phyloP scores from a whole-genome alignment of 2,113 vertebrate genomes.

The Coreoperca whiteheadi region DNA sequence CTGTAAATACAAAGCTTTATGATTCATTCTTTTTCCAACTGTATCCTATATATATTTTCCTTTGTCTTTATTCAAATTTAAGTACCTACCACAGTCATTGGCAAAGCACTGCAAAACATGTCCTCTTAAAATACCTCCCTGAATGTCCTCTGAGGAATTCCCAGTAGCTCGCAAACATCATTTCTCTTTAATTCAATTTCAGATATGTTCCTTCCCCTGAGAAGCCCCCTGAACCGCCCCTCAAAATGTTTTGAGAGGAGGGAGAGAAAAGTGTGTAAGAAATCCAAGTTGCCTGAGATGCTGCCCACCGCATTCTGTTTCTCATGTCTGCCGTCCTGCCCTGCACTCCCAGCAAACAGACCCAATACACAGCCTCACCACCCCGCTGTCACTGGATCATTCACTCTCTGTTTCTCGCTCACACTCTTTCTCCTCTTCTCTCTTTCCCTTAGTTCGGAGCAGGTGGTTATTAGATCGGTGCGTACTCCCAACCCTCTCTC shows the following conservation, averaged over 20 bases:
- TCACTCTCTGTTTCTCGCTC: constrained; percentile 6
- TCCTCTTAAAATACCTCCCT: constrained; percentile 26
- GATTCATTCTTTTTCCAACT: neutral
- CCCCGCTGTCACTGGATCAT: constrained; percentile 33
- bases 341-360: constrained; percentile 16
- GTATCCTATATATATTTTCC: neutral
- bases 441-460: constrained; percentile 42
- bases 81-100: neutral
- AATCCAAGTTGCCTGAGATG: constrained; percentile 38
- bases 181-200: constrained; percentile 58
- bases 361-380: constrained; percentile 10
- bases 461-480: constrained; percentile 70
- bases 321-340: constrained; percentile 15
- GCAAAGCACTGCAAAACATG: constrained; percentile 13
- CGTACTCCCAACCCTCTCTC: constrained; percentile 45
- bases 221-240: constrained; percentile 43
- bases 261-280: constrained; percentile 5
- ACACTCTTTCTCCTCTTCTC: constrained; percentile 31
- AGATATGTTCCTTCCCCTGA: constrained; percentile 42
- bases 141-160: constrained; percentile 47
- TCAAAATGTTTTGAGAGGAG: constrained; percentile 41
- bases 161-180: constrained; percentile 38
- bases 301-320: constrained; percentile 10
- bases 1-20: constrained; percentile 1
- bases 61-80: constrained; percentile 1